Percentiles rank a stretch among this genome's conserved stretches.
Conservation (phyloP, 1,140 invertebrate species). For the Holotrichia oblita region DNA sequence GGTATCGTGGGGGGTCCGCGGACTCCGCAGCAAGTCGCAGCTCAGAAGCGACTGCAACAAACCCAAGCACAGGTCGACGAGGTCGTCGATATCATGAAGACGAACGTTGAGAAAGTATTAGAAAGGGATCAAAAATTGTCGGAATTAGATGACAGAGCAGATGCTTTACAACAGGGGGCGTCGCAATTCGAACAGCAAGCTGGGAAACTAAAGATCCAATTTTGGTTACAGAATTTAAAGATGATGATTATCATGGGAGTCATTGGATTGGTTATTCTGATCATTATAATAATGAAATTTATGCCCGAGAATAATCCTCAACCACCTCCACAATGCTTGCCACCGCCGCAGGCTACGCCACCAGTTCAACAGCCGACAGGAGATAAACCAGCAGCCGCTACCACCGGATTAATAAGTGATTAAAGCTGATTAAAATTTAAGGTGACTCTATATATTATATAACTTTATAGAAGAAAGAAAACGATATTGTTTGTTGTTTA, state of each 20-base stretch:
- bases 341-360: neutral
- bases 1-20: no score
- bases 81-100: conserved; percentile 97
- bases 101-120: conserved; percentile 98
- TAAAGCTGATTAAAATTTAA: neutral
- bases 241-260: conserved; percentile 94
- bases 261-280: conserved; percentile 82
- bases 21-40: conserved; percentile 89
- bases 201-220: conserved; percentile 95
- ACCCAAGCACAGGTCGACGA: conserved; percentile 98
- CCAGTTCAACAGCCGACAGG: conserved; percentile 37
- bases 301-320: conserved; percentile 53
- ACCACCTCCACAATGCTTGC: conserved; percentile 15
- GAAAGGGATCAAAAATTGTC: conserved; percentile 98
- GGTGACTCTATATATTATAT: neutral
- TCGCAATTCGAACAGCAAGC: conserved; percentile 97
- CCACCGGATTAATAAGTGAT: neutral
- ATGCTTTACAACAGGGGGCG: conserved; percentile 94
- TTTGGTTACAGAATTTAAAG: conserved; percentile 98
- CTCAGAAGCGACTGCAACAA: conserved; percentile 89
- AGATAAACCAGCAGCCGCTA: neutral
- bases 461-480: neutral
- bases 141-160: conserved; percentile 96
- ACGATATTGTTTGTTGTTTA: no score
- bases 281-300: conserved; percentile 78